These are phyloP conservation scores for Collichthys lucidus DNA, from an alignment of 2,113 vertebrate genomes.

Conservation along the genomic window DNA sequence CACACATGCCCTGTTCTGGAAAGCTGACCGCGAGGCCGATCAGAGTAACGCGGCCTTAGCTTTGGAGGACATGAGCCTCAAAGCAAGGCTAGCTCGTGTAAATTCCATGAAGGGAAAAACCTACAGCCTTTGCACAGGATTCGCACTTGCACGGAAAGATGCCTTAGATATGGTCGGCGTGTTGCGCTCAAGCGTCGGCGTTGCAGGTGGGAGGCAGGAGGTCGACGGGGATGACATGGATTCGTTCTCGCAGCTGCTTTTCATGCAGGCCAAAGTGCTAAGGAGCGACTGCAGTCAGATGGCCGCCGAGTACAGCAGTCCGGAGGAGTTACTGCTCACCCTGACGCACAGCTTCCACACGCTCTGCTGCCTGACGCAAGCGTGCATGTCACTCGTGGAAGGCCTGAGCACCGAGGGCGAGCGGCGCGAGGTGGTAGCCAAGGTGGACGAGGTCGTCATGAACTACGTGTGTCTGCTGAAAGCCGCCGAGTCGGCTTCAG, in stretches of 20 bases:
- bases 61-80: constrained; percentile 84
- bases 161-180: constrained; percentile 92
- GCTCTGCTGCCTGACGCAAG: constrained; percentile 93
- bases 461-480: constrained; percentile 93
- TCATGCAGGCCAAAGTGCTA: constrained; percentile 91
- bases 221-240: constrained; percentile 84
- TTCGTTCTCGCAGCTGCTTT: constrained; percentile 89
- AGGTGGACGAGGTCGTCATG: constrained; percentile 90
- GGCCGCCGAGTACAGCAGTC: constrained; percentile 90
- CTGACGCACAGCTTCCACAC: constrained; percentile 96
- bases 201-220: constrained; percentile 69
- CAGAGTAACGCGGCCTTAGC: constrained; percentile 70
- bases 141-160: constrained; percentile 91
- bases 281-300: constrained; percentile 93
- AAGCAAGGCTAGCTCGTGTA: constrained; percentile 85
- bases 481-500: constrained; percentile 89
- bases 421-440: constrained; percentile 88
- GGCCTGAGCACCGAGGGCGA: constrained; percentile 87
- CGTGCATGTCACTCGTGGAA: constrained; percentile 94
- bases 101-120: constrained; percentile 90
- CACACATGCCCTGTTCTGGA: constrained; percentile 19
- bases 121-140: constrained; percentile 91
- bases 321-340: constrained; percentile 93
- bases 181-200: constrained; percentile 86
- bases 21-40: constrained; percentile 64